Conservation (phyloP, 1,140 invertebrate species). For the Caerostris extrusa region DNA sequence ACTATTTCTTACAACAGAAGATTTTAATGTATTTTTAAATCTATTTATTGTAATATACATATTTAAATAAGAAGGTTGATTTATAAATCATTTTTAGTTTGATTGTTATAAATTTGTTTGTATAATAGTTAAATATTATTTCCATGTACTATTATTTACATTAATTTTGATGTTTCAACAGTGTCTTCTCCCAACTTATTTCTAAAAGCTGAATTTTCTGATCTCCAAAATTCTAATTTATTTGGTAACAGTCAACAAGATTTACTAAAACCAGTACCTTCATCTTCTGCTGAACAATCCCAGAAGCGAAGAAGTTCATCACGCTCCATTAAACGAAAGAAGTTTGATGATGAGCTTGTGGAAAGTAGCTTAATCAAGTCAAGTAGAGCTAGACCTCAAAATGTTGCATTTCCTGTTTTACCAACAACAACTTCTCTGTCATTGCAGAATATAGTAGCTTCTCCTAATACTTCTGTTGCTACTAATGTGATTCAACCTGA, state of each 20-base stretch:
- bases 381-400: conserved; percentile 77
- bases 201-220: conserved; percentile 54
- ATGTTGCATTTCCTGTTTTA: conserved; percentile 76
- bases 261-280: conserved; percentile 1
- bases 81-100: too few species aligned
- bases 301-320: conserved; percentile 87
- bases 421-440: conserved; percentile 69
- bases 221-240: not conserved
- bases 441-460: not conserved
- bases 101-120: too few species aligned
- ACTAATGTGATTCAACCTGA: conserved; percentile 44
- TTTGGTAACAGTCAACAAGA: conserved; percentile 28
- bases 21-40: too few species aligned
- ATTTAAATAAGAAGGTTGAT: too few species aligned
- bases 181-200: conserved; percentile 54
- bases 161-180: not conserved
- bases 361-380: conserved; percentile 82
- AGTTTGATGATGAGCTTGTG: conserved; percentile 98
- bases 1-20: too few species aligned
- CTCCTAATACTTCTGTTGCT: conserved; percentile 9
- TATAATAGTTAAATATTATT: too few species aligned
- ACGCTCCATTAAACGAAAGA: conserved; percentile 95
- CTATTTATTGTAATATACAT: too few species aligned
- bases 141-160: too few species aligned
- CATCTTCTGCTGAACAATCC: conserved; percentile 26